Conservation (phyloP, 2,888 invertebrate genomes). For the Agrotis puta region DNA sequence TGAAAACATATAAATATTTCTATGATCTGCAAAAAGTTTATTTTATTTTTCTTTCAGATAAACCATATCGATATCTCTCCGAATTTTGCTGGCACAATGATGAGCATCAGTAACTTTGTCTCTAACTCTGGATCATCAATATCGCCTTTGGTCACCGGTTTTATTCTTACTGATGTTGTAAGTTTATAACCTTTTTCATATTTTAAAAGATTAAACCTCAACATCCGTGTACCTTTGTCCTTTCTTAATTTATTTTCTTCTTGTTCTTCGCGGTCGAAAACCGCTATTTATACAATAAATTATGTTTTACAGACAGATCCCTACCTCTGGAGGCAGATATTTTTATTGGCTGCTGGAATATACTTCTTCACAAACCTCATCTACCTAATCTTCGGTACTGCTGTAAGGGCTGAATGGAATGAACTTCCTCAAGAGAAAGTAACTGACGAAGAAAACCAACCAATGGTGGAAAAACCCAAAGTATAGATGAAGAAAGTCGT, state of each 20-base stretch:
- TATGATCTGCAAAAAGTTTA: no score
- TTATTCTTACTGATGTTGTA: conserved; percentile 93
- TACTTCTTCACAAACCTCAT: conserved; percentile 93
- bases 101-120: conserved; percentile 95
- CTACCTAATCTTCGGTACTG: conserved; percentile 93
- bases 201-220: no score
- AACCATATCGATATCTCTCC: conserved; percentile 96
- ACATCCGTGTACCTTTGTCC: no score
- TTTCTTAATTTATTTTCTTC: no score
- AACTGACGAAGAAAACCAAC: conserved; percentile 43
- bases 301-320: conserved; percentile 88
- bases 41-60: conserved; percentile 75
- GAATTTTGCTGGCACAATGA: conserved; percentile 95
- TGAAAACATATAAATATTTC: no score
- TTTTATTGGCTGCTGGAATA: conserved; percentile 93
- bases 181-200: conserved; percentile 69
- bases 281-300: no score
- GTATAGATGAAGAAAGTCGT: conserved; percentile 1
- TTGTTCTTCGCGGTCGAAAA: no score
- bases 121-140: conserved; percentile 94
- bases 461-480: conserved; percentile 45
- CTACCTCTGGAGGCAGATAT: conserved; percentile 94
- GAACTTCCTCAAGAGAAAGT: conserved; percentile 75
- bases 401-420: conserved; percentile 94
- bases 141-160: conserved; percentile 93